Conservation (phyloP, 2,113 vertebrate genomes). For the Sapayoa aenigma region DNA sequence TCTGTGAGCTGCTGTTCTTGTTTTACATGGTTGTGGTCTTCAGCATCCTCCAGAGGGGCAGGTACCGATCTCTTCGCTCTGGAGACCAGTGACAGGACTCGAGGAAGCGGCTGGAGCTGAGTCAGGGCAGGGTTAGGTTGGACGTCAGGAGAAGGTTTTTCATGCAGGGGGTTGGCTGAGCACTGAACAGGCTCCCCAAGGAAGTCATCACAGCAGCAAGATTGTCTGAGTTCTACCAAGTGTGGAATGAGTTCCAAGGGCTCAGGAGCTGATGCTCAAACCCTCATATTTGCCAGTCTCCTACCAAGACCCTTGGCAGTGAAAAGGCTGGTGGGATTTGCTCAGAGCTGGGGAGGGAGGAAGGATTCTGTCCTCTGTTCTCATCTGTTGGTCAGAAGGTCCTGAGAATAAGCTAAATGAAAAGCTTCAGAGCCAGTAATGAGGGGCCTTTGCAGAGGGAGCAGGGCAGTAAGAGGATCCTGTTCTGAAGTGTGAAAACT, state of each 20-base stretch:
- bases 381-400: background rate
- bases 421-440: background rate
- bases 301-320: background rate
- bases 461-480: background rate
- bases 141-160: background rate
- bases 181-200: background rate
- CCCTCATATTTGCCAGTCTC: background rate
- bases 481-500: background rate
- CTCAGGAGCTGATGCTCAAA: background rate
- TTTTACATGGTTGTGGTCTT: background rate
- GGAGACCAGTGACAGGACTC: rapidly evolving
- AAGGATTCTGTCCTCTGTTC: background rate
- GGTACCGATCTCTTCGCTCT: background rate
- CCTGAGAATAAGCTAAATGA: background rate
- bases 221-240: background rate
- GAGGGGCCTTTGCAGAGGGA: background rate
- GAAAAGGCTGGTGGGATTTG: background rate
- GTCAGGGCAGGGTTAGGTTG: background rate
- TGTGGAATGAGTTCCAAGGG: background rate
- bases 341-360: background rate
- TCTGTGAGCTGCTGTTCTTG: background rate
- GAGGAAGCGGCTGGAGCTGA: background rate
- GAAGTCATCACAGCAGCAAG: background rate
- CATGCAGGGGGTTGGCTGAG: background rate
- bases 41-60: background rate